phyloP scores from a whole-genome alignment of 2,113 vertebrate species.

The Balaeniceps rex region DNA sequence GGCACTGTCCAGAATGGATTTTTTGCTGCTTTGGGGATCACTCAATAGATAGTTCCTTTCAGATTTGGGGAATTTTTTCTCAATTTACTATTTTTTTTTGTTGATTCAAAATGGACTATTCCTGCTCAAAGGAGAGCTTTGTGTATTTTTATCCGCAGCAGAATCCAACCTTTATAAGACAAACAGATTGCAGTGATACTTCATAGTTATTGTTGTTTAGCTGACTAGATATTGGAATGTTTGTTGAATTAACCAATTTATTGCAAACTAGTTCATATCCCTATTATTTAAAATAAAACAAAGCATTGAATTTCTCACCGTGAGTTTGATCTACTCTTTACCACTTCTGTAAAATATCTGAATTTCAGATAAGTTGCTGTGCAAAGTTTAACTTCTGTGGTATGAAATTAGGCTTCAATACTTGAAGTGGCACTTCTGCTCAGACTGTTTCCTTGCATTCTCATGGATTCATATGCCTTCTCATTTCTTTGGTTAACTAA shows the following conservation, averaged over 20 bases:
- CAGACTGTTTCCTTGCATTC: background rate
- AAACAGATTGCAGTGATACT: background rate
- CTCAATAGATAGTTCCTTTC: background rate
- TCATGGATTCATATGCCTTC: background rate
- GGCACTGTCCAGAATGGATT: background rate
- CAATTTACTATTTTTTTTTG: background rate
- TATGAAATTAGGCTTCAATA: background rate
- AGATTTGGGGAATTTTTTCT: background rate
- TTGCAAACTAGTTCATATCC: background rate
- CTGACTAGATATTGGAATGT: background rate
- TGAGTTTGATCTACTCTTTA: background rate
- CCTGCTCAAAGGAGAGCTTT: background rate
- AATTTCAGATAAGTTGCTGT: background rate
- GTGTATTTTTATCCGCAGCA: background rate
- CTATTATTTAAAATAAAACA: background rate
- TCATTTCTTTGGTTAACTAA: background rate
- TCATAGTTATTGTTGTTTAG: background rate
- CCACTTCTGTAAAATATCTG: background rate
- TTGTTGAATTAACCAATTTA: background rate
- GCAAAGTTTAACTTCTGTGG: background rate
- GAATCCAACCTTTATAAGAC: background rate
- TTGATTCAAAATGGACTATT: background rate
- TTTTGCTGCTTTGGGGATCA: background rate
- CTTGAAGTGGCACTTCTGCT: background rate
- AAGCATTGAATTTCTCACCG: background rate